Percentiles rank a stretch among this genome's conserved stretches.
phyloP scores from a whole-genome alignment of 2,797 vertebrate genomes.

The Hemibagrus guttatus region DNA sequence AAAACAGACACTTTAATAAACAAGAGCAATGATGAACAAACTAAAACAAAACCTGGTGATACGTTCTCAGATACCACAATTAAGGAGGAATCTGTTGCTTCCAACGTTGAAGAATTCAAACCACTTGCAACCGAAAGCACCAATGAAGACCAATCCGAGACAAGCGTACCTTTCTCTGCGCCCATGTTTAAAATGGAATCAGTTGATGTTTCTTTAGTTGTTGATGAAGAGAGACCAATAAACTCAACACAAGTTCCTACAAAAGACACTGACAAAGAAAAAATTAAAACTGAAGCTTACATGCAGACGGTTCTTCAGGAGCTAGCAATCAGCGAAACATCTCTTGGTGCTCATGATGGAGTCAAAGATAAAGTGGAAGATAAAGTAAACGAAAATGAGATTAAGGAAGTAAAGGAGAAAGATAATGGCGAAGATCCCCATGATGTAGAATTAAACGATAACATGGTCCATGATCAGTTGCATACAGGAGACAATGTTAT shows the following conservation, averaged over 20 bases:
- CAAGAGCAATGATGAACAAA: neutral
- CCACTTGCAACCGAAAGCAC: neutral
- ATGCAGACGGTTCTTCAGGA: neutral
- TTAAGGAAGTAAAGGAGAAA: conserved; percentile 36
- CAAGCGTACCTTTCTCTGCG: neutral
- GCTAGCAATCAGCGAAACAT: neutral
- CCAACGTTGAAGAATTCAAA: neutral
- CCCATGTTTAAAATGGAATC: neutral
- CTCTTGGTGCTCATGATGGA: conserved; percentile 12
- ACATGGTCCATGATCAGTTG: neutral
- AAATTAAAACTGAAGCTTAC: neutral
- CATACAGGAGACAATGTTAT: neutral
- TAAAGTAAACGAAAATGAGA: conserved; percentile 26
- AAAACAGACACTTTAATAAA: neutral
- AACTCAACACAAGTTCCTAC: neutral
- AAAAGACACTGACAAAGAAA: neutral
- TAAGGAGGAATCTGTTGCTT: neutral
- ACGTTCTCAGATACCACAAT: neutral
- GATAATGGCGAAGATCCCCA: conserved; percentile 9
- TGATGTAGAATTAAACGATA: neutral
- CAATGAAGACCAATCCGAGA: neutral
- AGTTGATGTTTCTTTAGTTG: neutral
- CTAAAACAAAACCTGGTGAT: neutral
- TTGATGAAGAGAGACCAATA: neutral
- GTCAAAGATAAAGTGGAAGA: conserved; percentile 13